These are phyloP conservation scores for Danio jaintianensis DNA, from an alignment of 2,797 vertebrate species.

Conservation along the genomic window DNA sequence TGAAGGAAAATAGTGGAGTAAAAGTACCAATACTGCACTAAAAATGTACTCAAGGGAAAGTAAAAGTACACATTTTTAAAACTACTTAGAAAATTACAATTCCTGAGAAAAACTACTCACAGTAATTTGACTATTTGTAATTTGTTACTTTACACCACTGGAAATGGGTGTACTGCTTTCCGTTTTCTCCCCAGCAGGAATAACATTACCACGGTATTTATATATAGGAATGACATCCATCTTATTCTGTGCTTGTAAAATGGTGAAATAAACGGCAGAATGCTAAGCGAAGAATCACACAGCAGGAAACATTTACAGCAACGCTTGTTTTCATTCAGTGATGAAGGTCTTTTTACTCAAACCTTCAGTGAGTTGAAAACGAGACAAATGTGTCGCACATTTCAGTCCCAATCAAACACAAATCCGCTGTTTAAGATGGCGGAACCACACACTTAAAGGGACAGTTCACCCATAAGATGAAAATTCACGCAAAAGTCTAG, in stretches of 20 bases:
- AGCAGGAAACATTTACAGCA: constrained; percentile 32
- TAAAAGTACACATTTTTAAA: too few relatives aligned
- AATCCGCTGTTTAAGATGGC: not conserved
- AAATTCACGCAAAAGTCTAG: too few relatives aligned
- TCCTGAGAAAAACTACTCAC: too few relatives aligned
- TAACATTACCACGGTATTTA: not conserved
- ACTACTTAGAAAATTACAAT: too few relatives aligned
- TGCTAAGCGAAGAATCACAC: constrained; percentile 29
- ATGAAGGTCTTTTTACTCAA: not conserved
- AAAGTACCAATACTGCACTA: too few relatives aligned
- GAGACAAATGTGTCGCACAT: constrained; percentile 9
- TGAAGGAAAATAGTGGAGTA: too few relatives aligned
- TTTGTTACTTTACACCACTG: too few relatives aligned
- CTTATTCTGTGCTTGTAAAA: not conserved
- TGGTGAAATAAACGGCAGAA: constrained; percentile 26
- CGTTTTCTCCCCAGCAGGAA: too few relatives aligned
- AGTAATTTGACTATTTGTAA: too few relatives aligned
- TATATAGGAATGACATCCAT: not conserved
- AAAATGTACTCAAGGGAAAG: too few relatives aligned
- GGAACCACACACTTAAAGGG: constrained; percentile 32
- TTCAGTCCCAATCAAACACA: constrained; percentile 3
- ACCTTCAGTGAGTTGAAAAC: constrained; percentile 32
- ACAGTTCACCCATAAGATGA: too few relatives aligned
- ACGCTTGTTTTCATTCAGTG: constrained; percentile 40
- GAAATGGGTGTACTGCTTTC: too few relatives aligned